These are phyloP conservation scores for Ceratina australensis DNA, from an alignment of 1,140 invertebrate species.

Conservation along the genomic window DNA sequence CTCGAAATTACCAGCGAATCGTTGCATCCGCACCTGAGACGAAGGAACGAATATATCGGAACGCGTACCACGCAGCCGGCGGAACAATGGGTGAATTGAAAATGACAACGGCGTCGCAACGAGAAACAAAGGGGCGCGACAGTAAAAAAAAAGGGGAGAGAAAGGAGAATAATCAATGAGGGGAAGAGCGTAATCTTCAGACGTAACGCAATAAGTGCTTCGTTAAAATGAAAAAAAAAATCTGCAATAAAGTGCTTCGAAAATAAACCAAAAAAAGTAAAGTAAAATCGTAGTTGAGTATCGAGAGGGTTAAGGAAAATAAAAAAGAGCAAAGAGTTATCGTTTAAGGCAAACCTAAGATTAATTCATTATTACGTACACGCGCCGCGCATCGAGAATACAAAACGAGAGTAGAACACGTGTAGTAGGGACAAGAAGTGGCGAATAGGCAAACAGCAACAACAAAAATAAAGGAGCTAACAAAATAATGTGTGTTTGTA, in stretches of 20 bases:
- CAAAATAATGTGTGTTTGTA: constrained; percentile 71
- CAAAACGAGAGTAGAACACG: constrained; percentile 28
- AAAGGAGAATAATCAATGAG: background rate
- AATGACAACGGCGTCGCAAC: background rate
- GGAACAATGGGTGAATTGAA: background rate
- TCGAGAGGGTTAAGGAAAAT: constrained; percentile 30
- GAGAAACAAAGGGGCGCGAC: background rate
- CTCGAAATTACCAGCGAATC: constrained; percentile 20
- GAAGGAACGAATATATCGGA: background rate
- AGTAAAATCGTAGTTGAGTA: constrained; percentile 58
- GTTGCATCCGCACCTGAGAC: constrained; percentile 22
- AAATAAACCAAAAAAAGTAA: constrained; percentile 30
- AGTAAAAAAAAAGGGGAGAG: background rate
- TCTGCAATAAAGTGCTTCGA: constrained; percentile 69
- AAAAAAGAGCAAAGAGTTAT: constrained; percentile 44
- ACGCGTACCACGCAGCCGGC: background rate
- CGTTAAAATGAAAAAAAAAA: constrained; percentile 60
- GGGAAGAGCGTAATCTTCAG: constrained; percentile 29
- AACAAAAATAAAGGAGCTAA: constrained; percentile 29
- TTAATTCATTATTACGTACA: constrained; percentile 34
- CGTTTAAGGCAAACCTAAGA: constrained; percentile 41
- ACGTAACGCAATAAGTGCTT: constrained; percentile 68
- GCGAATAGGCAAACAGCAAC: background rate
- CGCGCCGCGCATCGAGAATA: constrained; percentile 32
- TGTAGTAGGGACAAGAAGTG: constrained; percentile 31